These are phyloP conservation scores for Eupithecia abbreviata DNA, from an alignment of 2,888 invertebrate genomes.

Conservation along the genomic window DNA sequence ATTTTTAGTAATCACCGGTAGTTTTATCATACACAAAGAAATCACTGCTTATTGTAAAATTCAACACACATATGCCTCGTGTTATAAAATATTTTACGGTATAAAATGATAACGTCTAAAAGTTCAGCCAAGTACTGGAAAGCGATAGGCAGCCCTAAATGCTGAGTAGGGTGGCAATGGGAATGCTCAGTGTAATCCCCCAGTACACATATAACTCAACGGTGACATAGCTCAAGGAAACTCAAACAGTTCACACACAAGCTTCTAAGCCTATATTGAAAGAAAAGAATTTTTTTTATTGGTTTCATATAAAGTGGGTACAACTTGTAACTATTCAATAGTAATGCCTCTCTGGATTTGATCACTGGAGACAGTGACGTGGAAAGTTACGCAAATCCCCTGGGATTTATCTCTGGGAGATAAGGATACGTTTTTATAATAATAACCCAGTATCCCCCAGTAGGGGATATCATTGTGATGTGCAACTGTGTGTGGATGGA, in stretches of 20 bases:
- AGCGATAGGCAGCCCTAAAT: constrained; percentile 14
- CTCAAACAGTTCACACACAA: constrained; percentile 1
- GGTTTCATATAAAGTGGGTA: no score
- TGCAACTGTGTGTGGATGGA: no score
- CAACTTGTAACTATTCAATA: no score
- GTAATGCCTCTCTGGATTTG: no score
- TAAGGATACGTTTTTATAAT: no score
- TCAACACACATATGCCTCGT: background rate
- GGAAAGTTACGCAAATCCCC: no score
- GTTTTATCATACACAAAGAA: background rate
- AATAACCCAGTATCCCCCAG: no score
- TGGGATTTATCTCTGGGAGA: no score
- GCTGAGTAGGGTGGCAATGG: constrained; percentile 13
- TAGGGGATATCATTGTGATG: no score
- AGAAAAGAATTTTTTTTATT: no score
- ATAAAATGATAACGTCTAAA: background rate
- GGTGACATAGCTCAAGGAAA: background rate
- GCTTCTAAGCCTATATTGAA: background rate
- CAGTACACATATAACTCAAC: constrained; percentile 13
- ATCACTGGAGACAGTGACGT: no score
- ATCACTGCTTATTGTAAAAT: background rate
- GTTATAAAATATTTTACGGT: background rate
- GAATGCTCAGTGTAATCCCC: constrained; percentile 9
- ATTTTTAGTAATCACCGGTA: no score
- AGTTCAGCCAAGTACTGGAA: background rate